Evolutionary conservation across 2,888 invertebrate species (phyloP).

Genomic region (Dione juno): DNA sequence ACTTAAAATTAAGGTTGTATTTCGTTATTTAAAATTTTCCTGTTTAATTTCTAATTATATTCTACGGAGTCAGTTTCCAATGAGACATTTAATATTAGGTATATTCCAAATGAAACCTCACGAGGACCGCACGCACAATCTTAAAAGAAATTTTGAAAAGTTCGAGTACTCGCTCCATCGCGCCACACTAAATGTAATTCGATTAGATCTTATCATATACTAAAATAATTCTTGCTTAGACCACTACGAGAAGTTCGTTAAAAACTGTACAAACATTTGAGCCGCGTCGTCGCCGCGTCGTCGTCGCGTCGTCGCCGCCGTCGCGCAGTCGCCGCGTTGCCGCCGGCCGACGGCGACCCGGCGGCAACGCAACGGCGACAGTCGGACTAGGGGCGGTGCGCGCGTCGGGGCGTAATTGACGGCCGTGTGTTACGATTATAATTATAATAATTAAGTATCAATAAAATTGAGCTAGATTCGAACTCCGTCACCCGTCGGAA

Average conservation of each 20-base stretch:
- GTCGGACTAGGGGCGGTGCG: conserved; percentile 60
- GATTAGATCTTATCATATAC: conserved; percentile 82
- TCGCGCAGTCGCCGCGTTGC: conserved; percentile 58
- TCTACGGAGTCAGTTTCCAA: conserved; percentile 74
- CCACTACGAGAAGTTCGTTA: conserved; percentile 79
- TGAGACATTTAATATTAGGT: conserved; percentile 60
- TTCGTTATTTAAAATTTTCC: conserved; percentile 81
- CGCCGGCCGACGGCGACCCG: conserved; percentile 61
- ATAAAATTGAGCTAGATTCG: conserved; percentile 81
- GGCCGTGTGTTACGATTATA: conserved; percentile 58
- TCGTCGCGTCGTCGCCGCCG: conserved; percentile 55
- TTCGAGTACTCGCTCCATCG: conserved; percentile 73
- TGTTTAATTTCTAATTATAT: conserved; percentile 79
- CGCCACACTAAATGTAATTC: conserved; percentile 82
- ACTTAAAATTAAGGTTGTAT: conserved; percentile 81
- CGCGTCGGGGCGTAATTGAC: conserved; percentile 36
- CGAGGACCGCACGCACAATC: conserved; percentile 71
- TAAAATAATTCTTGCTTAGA: conserved; percentile 82
- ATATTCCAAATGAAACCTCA: conserved; percentile 64
- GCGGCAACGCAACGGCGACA: too few relatives aligned
- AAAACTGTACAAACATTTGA: conserved; percentile 82
- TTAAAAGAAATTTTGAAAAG: conserved; percentile 69
- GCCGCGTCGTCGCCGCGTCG: conserved; percentile 69
- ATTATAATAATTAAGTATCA: conserved; percentile 69
- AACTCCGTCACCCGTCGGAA: conserved; percentile 57